Percentiles rank a stretch among this genome's conserved stretches.
These are phyloP conservation scores for Quadriops clusia DNA, from an alignment of 2,888 invertebrate species.

Conservation along the genomic window DNA sequence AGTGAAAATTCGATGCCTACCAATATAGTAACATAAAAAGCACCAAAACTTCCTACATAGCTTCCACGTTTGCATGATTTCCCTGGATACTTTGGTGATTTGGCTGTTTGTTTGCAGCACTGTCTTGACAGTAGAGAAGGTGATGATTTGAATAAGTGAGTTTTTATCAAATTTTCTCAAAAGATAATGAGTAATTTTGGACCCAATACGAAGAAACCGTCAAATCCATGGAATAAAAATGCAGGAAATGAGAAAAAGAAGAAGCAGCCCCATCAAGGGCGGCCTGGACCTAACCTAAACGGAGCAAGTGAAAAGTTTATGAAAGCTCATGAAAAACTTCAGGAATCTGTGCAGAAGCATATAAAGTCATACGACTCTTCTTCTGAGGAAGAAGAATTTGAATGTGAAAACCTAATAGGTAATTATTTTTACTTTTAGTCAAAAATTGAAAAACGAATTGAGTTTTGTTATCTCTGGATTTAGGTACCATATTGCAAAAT, in stretches of 20 bases:
- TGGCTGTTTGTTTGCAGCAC: too few species aligned
- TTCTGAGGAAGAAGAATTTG: conserved; percentile 42
- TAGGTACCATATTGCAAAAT: conserved; percentile 40
- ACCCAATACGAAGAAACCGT: conserved; percentile 9
- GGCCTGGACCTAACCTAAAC: conserved; percentile 12
- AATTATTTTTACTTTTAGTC: conserved; percentile 9
- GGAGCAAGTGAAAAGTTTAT: conserved; percentile 33
- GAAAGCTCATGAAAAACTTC: conserved; percentile 38
- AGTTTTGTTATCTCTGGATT: conserved; percentile 12
- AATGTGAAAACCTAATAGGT: conserved; percentile 40
- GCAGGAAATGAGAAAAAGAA: too few species aligned
- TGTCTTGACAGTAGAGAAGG: too few species aligned
- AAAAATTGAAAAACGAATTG: conserved; percentile 7
- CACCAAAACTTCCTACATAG: too few species aligned
- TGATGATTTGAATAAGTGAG: too few species aligned
- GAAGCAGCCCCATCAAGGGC: conserved; percentile 6
- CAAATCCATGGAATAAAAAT: conserved; percentile 13
- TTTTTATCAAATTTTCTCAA: too few species aligned
- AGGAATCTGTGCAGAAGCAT: conserved; percentile 40
- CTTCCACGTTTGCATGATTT: too few species aligned
- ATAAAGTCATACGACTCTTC: conserved; percentile 41
- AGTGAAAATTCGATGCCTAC: too few species aligned
- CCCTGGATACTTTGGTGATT: too few species aligned
- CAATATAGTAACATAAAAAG: too few species aligned
- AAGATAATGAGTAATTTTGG: conserved; percentile 11